A percentile compares a stretch with the other conserved stretches of the same genome.
Conservation (phyloP, 2,888 invertebrate species). For the Apomyelois bistriatella region DNA sequence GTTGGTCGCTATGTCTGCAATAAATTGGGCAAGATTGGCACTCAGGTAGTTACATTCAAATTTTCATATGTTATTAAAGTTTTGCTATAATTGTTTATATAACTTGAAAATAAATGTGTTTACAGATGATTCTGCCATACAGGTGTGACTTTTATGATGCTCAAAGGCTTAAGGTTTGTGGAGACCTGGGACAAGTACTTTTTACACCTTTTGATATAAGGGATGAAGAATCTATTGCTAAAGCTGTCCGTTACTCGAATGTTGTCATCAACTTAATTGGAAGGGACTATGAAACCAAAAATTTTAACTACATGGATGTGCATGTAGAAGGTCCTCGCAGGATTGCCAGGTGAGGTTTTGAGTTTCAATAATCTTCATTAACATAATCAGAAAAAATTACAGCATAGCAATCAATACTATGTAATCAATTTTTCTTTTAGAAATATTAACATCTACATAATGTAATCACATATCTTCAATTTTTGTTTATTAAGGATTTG, state of each 20-base stretch:
- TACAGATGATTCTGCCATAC: conserved; percentile 94
- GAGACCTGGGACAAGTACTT: conserved; percentile 97
- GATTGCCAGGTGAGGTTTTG: conserved; percentile 84
- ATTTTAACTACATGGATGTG: conserved; percentile 92
- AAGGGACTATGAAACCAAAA: conserved; percentile 94
- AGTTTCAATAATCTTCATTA: background rate
- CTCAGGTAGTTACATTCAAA: conserved; percentile 80
- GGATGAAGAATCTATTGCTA: conserved; percentile 92
- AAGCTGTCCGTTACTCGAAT: conserved; percentile 95
- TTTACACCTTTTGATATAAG: conserved; percentile 91
- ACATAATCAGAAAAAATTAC: too few species aligned
- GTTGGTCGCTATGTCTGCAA: conserved; percentile 94
- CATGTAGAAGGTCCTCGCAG: conserved; percentile 91
- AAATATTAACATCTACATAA: too few species aligned
- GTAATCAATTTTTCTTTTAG: too few species aligned
- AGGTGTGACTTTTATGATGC: conserved; percentile 91
- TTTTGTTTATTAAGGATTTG: conserved; percentile 73
- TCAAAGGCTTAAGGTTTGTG: conserved; percentile 88
- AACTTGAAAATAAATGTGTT: background rate
- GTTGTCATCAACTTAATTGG: conserved; percentile 98
- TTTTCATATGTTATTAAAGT: background rate
- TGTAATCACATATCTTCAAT: too few species aligned
- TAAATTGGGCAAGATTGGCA: conserved; percentile 91
- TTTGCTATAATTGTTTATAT: background rate
- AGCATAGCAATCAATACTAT: too few species aligned